phyloP scores from a whole-genome alignment of 2,888 invertebrate genomes.

The Drosophila dives region DNA sequence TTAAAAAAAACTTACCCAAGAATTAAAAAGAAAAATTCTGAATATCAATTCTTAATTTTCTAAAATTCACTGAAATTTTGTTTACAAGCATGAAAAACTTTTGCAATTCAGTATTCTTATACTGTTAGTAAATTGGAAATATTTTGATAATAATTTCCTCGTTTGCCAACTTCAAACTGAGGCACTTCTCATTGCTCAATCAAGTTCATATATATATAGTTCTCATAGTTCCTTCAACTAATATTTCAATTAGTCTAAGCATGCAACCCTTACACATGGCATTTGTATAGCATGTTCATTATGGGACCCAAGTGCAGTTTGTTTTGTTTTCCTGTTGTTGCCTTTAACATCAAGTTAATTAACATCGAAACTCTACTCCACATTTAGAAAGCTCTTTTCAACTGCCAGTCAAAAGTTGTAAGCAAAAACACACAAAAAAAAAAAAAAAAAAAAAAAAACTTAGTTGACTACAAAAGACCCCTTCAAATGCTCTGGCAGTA shows the following conservation, averaged over 20 bases:
- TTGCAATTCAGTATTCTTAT: background rate
- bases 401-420: constrained; percentile 25
- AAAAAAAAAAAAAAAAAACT: background rate
- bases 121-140: background rate
- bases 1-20: background rate
- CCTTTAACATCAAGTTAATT: constrained; percentile 17
- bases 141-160: background rate
- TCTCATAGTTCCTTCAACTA: background rate
- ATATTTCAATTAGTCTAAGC: background rate
- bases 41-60: no score
- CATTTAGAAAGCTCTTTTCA: constrained; percentile 6
- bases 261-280: background rate
- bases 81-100: background rate
- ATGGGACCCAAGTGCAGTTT: background rate
- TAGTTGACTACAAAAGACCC: constrained; percentile 18
- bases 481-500: constrained; percentile 14
- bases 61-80: background rate
- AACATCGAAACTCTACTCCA: background rate
- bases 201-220: no score
- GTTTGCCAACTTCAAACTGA: background rate
- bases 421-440: background rate
- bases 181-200: background rate
- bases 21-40: background rate
- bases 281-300: background rate
- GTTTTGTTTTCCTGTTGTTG: background rate